These are phyloP conservation scores for Cerceris ruficornis DNA, from an alignment of 2,888 invertebrate genomes.

Conservation along the genomic window DNA sequence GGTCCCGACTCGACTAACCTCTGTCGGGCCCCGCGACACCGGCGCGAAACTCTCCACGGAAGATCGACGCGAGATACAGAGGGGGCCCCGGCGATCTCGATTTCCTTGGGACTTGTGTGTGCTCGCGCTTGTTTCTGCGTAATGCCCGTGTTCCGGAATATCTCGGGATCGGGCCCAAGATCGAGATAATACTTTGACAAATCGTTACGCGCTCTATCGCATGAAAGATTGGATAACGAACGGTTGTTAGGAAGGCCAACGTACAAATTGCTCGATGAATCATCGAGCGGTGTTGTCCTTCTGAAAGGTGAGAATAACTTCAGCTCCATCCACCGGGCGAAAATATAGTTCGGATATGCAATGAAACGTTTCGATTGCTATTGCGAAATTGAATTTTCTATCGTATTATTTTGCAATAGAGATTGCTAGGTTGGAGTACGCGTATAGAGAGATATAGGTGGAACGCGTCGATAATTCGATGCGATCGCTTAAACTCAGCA, in stretches of 20 bases:
- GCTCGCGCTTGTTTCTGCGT: not conserved
- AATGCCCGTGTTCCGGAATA: not conserved
- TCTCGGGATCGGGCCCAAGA: not conserved
- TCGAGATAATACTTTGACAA: constrained; percentile 12
- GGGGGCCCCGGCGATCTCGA: constrained; percentile 14
- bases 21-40: constrained; percentile 56
- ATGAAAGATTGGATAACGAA: not conserved
- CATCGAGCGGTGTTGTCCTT: not conserved
- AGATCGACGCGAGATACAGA: constrained; percentile 40
- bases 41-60: constrained; percentile 52
- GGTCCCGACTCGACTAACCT: constrained; percentile 62
- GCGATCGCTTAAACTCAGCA: constrained; percentile 49
- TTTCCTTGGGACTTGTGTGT: not conserved
- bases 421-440: too few relatives aligned
- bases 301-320: not conserved
- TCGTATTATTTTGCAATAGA: too few relatives aligned
- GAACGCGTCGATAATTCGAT: constrained; percentile 14
- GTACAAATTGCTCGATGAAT: not conserved
- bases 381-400: too few relatives aligned
- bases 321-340: not conserved
- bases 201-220: constrained; percentile 2
- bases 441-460: too few relatives aligned
- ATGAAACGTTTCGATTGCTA: not conserved
- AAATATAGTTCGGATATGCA: not conserved
- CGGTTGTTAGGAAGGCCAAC: not conserved